Evolutionary conservation across 2,113 vertebrate genomes (phyloP).

Genomic region (Tricholaema leucomelas): DNA sequence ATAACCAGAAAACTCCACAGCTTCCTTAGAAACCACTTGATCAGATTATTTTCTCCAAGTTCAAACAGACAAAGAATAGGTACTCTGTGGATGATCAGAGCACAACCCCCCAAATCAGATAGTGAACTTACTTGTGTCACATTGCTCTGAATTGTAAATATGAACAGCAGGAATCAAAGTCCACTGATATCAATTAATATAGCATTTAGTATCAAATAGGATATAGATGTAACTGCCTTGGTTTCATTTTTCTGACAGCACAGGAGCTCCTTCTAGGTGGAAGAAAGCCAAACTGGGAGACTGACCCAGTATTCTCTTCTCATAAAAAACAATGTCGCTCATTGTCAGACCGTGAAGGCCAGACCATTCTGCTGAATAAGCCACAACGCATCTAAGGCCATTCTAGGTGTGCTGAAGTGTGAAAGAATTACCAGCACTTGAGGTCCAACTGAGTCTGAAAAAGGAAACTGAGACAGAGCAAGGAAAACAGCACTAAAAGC

Average conservation of each 20-base stretch:
- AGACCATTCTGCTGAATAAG: neutral
- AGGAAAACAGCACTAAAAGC: neutral
- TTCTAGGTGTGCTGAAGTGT: neutral
- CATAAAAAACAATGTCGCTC: neutral
- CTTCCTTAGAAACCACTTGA: neutral
- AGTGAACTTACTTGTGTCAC: neutral
- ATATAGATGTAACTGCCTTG: neutral
- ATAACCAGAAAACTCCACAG: neutral
- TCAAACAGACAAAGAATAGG: neutral
- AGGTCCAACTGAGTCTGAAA: neutral
- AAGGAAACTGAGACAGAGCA: neutral
- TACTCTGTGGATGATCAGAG: neutral
- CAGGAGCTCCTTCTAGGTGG: neutral
- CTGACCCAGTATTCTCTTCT: neutral
- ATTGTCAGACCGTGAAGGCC: neutral
- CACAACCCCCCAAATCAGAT: neutral
- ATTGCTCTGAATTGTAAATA: neutral
- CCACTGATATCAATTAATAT: neutral
- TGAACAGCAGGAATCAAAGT: neutral
- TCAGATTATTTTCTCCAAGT: neutral
- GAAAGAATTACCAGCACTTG: neutral
- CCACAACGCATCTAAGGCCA: neutral
- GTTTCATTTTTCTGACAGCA: neutral
- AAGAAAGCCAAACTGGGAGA: neutral
- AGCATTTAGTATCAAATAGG: neutral